Conservation (phyloP, 2,797 vertebrate genomes). For the Malacoctenus gilli region DNA sequence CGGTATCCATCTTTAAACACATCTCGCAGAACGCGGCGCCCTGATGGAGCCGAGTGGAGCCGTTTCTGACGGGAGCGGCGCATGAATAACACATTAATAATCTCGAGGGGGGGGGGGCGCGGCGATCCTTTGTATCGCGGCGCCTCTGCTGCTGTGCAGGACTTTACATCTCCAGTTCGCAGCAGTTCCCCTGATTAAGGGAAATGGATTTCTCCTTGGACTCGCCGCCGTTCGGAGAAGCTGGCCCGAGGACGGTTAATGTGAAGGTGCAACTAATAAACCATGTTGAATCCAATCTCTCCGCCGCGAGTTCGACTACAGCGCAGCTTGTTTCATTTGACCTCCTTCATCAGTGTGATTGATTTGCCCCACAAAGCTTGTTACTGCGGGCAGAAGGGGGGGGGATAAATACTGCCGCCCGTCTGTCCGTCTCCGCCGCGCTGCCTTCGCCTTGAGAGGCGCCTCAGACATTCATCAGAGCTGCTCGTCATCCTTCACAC, state of each 20-base stretch:
- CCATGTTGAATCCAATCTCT: slow-evolving; percentile 24
- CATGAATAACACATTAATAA: not conserved
- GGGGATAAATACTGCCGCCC: slow-evolving; percentile 13
- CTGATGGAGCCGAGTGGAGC: not conserved
- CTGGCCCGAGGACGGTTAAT: slow-evolving; percentile 6
- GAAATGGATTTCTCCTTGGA: not conserved
- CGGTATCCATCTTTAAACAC: not conserved
- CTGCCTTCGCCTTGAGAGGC: not conserved
- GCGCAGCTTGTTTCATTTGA: slow-evolving; percentile 41
- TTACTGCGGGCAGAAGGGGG: slow-evolving; percentile 7
- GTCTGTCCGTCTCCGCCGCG: not conserved
- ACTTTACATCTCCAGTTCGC: too few relatives aligned
- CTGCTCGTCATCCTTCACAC: too few relatives aligned
- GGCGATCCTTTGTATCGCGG: too few relatives aligned
- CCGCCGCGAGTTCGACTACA: slow-evolving; percentile 11
- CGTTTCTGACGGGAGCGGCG: not conserved
- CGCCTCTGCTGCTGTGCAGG: not conserved
- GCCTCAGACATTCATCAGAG: not conserved
- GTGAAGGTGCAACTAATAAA: slow-evolving; percentile 36
- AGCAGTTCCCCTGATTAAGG: not conserved
- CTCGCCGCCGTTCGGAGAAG: not conserved
- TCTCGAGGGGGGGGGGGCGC: not conserved
- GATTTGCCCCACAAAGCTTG: slow-evolving; percentile 37
- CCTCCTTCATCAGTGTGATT: slow-evolving; percentile 44
- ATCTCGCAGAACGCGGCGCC: not conserved